Conservation (phyloP, 2,113 vertebrate species). For the Bos indicus region DNA sequence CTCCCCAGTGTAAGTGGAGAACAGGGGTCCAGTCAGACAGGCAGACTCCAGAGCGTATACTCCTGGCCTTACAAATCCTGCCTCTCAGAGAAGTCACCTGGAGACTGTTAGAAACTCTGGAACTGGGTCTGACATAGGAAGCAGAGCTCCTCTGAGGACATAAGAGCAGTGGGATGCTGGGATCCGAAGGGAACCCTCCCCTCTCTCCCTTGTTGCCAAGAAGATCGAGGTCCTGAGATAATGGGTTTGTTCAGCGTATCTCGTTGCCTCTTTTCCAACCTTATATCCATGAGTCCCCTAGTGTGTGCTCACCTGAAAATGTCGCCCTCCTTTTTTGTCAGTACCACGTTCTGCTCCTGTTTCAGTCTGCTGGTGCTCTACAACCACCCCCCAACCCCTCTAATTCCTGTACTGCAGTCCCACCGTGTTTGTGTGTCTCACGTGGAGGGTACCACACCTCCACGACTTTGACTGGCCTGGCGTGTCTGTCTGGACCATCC, state of each 20-base stretch:
- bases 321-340: neutral
- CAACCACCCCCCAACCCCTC: neutral
- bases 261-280: neutral
- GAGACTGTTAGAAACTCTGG: neutral
- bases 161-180: neutral
- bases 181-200: neutral
- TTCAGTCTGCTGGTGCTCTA: neutral
- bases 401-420: neutral
- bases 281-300: neutral
- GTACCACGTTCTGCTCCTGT: neutral
- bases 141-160: neutral
- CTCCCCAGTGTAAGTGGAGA: neutral
- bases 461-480: neutral
- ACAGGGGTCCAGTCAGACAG: neutral
- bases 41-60: neutral
- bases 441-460: neutral
- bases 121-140: neutral
- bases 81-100: neutral
- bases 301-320: neutral
- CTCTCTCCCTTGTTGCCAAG: neutral
- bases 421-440: neutral
- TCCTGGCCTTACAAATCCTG: neutral
- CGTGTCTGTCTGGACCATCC: neutral
- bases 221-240: neutral
- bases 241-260: neutral